Evolutionary conservation across 2,113 vertebrate species (phyloP), one percentile per base, ranked within the genome.

Genomic region (Pseudorasbora parva): DNA sequence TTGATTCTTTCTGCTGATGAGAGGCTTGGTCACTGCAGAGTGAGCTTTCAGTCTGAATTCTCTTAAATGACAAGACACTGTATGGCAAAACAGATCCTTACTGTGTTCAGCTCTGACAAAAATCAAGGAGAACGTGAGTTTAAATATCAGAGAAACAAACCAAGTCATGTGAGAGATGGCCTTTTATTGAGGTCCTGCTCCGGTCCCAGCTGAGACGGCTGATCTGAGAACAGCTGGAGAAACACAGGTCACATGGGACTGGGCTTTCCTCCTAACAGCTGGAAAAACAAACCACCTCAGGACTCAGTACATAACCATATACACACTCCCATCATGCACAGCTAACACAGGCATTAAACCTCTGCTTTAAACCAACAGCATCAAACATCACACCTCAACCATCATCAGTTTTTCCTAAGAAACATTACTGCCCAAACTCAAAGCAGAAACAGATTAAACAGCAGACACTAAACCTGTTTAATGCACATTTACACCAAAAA

Each of bases 261-360:
- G 86, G 89, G 88, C 92, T 92, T 93, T 92, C 88, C 89, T 93
- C 82, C 89, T 91, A 94, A 94, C 94, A 95, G 94, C 94, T 95
- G 94, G 92, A 86, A 89, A 93, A 94, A 94, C 90, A 95, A 86
- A 88, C 71, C 84, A 84, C 72, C 85, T 74, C 75, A 72, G 59
- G 49, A 64, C 84, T 54, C 80, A 45, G 75, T 49, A 75, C 83
- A 62, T 78, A 45, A 85, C 59, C 45, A 49, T 57, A 72, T 54
- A 86, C 76, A 47, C 72, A 41, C 54, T 19, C 41, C n/a, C 41
- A 45, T 47, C 73, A 83, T 66, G 49, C 82, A 76, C 71, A 57
- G 57, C 57, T 51, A 54, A 54, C 83, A 83, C 72, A 77, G 19
- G 57, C 85, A 75, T 60, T 77, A 81, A 81, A 66, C 51, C 71